Evolutionary conservation across 23 tunicate genomes (phyloP), one percentile per base, ranked within the genome.

Genomic region (Halocynthia roretzi): DNA sequence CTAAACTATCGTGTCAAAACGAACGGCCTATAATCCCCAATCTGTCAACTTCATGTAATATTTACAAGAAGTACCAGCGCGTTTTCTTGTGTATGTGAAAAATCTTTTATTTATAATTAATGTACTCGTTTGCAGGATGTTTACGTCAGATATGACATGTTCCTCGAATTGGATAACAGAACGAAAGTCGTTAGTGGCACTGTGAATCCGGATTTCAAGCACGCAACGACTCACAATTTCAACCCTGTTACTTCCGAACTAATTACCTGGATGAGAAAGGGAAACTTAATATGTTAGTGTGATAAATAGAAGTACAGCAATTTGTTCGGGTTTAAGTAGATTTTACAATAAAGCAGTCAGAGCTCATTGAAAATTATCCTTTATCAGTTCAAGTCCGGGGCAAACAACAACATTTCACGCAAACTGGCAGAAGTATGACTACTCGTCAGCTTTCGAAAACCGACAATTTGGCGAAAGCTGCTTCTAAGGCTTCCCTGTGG

Each of bases 131-230:
- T 17, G 5, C 63, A 74, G 78, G 78, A 74, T 22, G 62, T 74
- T 12, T 74, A 54, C 64, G 78, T 74, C 63, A 74, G 56, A 54
- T 74, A 74, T 48, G 71, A 74, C 31, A 74, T 74, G 78, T 74
- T 8, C 78, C 63, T 74, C 20, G 78, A 74, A 10, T 14, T 8
- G 31, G 78, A 56, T 48, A 74, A 74, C 19, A 74, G 21, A 54
- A 74, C 78, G 31, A 74, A 74, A 74, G 78, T 74, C 21, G 31
- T 74, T 2, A 74, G 63, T 48, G 78, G 78, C 48, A 74, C 78
- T 8, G 56, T 22, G 10, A 74, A 74, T 74, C 78, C 78, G 19
- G 78, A 74, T 18, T 74, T 74, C 22, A 21, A 21, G 15, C 56
- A 50, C 21, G 15, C 63, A 4, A 48, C 20, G 23, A 52, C 71